Conservation (phyloP, 2,888 invertebrate genomes). For the Thecophora atra region DNA sequence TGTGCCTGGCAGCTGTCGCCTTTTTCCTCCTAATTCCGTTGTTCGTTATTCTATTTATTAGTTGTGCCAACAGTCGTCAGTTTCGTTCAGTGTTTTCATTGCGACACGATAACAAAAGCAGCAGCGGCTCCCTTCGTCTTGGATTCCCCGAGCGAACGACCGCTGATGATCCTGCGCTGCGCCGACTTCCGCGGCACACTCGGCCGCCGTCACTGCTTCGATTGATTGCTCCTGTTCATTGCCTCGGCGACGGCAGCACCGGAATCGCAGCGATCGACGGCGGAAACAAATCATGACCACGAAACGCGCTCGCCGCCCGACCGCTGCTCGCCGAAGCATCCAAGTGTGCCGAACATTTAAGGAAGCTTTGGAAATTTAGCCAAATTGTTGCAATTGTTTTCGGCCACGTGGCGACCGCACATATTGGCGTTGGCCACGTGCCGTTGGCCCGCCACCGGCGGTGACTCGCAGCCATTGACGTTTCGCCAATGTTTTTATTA, state of each 20-base stretch:
- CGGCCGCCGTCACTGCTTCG: constrained; percentile 26
- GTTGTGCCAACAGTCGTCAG: constrained; percentile 47
- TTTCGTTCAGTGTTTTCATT: too few species aligned
- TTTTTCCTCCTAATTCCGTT: neutral
- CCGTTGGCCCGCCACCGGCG: constrained; percentile 32
- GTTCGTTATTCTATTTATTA: constrained; percentile 49
- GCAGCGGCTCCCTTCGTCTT: constrained; percentile 21
- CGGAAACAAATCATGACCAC: constrained; percentile 37
- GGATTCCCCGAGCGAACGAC: constrained; percentile 5
- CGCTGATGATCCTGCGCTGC: constrained; percentile 20
- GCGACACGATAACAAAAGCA: constrained; percentile 45
- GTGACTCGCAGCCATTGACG: constrained; percentile 47
- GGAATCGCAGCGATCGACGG: neutral
- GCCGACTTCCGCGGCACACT: constrained; percentile 25
- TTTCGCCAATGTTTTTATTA: constrained; percentile 50
- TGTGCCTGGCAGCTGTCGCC: constrained; percentile 27
- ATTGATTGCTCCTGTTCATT: constrained; percentile 41
- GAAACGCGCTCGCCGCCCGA: constrained; percentile 44
- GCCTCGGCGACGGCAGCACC: neutral
- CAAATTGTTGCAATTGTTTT: constrained; percentile 59
- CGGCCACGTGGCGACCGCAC: constrained; percentile 57
- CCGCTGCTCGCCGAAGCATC: constrained; percentile 30
- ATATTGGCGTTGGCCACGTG: constrained; percentile 53
- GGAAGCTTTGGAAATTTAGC: constrained; percentile 37
- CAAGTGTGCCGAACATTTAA: constrained; percentile 45